Conservation (phyloP, 2,113 vertebrate genomes). For the Proteles cristata region DNA sequence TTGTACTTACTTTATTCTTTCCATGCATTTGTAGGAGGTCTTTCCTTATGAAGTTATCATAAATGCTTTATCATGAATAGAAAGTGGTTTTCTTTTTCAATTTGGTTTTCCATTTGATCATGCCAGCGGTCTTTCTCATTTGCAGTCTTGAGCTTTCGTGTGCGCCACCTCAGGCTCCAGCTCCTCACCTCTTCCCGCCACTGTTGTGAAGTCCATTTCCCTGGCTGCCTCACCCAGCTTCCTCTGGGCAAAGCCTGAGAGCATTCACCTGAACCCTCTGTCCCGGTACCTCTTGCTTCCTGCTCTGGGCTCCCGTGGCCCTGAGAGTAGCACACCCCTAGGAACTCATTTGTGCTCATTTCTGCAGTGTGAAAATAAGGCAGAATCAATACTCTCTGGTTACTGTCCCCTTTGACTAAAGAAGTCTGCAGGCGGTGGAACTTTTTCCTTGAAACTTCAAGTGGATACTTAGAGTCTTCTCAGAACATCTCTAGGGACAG, state of each 20-base stretch:
- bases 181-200: not conserved
- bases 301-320: not conserved
- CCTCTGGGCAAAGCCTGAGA: not conserved
- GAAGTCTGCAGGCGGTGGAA: not conserved
- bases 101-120: not conserved
- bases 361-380: not conserved
- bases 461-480: not conserved
- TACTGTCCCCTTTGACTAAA: not conserved
- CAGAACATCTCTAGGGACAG: not conserved
- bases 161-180: too few species aligned
- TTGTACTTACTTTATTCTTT: conserved; percentile 8
- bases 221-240: not conserved
- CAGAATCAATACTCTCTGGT: not conserved
- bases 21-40: not conserved
- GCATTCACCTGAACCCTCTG: not conserved
- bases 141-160: not conserved
- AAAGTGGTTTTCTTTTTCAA: not conserved
- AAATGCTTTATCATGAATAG: conserved; percentile 13
- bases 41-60: not conserved
- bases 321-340: too few species aligned
- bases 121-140: not conserved
- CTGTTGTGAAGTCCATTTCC: not conserved
- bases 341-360: not conserved
- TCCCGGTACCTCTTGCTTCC: not conserved
- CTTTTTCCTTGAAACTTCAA: not conserved